phyloP scores from a whole-genome alignment of 2,888 invertebrate species.

The Euzetes globulus region DNA sequence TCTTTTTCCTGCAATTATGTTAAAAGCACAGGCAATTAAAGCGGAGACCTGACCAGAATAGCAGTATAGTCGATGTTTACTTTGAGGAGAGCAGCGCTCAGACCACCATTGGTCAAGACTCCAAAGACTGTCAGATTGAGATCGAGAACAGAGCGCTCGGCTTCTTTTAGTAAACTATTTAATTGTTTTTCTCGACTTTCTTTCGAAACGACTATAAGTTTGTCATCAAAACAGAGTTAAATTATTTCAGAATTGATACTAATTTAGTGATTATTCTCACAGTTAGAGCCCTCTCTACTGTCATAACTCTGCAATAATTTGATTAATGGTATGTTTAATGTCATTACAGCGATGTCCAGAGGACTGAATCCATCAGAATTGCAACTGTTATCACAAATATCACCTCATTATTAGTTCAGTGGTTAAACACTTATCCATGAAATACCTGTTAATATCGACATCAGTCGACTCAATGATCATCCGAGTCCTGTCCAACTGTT shows the following conservation, averaged over 20 bases:
- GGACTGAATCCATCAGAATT: slow-evolving; percentile 82
- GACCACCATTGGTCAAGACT: slow-evolving; percentile 40
- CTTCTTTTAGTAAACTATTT: slow-evolving; percentile 45
- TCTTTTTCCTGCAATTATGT: slow-evolving; percentile 48
- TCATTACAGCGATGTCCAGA: slow-evolving; percentile 84
- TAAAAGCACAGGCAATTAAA: neutral
- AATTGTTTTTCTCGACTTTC: slow-evolving; percentile 45
- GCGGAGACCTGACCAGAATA: neutral
- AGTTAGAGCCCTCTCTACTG: slow-evolving; percentile 49
- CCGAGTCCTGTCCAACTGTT: slow-evolving; percentile 81
- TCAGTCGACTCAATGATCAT: slow-evolving; percentile 84
- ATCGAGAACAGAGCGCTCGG: slow-evolving; percentile 40
- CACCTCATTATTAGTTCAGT: neutral
- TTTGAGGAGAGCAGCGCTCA: slow-evolving; percentile 41
- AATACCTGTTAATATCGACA: slow-evolving; percentile 85
- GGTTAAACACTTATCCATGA: neutral
- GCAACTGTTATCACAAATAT: slow-evolving; percentile 55
- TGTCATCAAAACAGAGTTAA: neutral
- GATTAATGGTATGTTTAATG: slow-evolving; percentile 76
- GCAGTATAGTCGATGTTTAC: slow-evolving; percentile 35
- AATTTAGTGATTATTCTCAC: slow-evolving; percentile 44
- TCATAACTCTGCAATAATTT: slow-evolving; percentile 71
- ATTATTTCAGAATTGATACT: slow-evolving; percentile 38
- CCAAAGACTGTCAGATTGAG: slow-evolving; percentile 26
- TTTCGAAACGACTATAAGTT: neutral